A percentile compares a stretch with the other conserved stretches of the same genome.
Evolutionary conservation across 2,888 invertebrate genomes (phyloP).

Genomic region (Anorthoa munda): DNA sequence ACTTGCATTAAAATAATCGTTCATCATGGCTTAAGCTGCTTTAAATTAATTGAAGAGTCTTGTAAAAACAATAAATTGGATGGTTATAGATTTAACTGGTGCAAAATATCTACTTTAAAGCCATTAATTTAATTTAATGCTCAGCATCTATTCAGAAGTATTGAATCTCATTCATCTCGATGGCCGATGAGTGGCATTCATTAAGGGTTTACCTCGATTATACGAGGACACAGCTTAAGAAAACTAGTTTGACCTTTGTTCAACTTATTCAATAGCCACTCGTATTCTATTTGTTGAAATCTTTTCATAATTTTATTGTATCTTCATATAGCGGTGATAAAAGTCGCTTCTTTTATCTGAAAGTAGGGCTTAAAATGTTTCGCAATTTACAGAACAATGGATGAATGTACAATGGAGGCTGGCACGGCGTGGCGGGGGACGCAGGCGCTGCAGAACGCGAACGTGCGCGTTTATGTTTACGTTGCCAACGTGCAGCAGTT

Average conservation of each 20-base stretch:
- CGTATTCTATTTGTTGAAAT: conserved; percentile 19
- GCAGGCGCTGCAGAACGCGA: conserved; percentile 37
- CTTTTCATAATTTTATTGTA: conserved; percentile 50
- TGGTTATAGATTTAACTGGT: conserved; percentile 22
- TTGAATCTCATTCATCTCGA: conserved; percentile 23
- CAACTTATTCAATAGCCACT: conserved; percentile 22
- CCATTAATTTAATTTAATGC: conserved; percentile 23
- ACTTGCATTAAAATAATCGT: background rate
- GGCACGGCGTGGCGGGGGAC: conserved; percentile 28
- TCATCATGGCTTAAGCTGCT: conserved; percentile 1
- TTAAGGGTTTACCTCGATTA: conserved; percentile 2
- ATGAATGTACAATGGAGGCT: conserved; percentile 52
- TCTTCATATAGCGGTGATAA: conserved; percentile 29
- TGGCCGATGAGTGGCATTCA: conserved; percentile 25
- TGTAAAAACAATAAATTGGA: conserved; percentile 1
- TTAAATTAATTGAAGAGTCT: background rate
- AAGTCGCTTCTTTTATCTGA: conserved; percentile 47
- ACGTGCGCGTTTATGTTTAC: conserved; percentile 11
- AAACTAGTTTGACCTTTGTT: conserved; percentile 38
- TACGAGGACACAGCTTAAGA: conserved; percentile 27
- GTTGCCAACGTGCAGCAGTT: conserved; percentile 37
- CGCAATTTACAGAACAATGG: conserved; percentile 57
- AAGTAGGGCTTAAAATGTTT: conserved; percentile 54
- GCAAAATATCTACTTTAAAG: conserved; percentile 9
- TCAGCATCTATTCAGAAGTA: conserved; percentile 23